Base-by-base conservation (phyloP, 2,113 vertebrate species). In the Cyprinus carpio region DNA sequence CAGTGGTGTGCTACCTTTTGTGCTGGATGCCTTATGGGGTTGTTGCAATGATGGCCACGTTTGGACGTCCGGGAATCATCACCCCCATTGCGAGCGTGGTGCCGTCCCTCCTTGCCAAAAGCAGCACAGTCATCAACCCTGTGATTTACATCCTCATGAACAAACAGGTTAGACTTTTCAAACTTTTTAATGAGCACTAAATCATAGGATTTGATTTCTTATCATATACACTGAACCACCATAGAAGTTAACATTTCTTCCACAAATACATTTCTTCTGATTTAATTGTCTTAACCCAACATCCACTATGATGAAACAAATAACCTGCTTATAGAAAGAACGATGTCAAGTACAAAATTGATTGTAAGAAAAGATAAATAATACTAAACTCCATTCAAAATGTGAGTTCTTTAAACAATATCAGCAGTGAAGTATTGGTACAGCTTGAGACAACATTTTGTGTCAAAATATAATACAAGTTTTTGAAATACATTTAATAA, bases 71-170 rank as follows among this genome's bases (percentile, higher is more conserved):
- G 0, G 92, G 93, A 37, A 65, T 87, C 46, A 87, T 95, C 84
- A 90, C 91, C 40, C 92, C 93, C 0, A 88, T 92, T 27, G 91
- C 92, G 83, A 95, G 92, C 51, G 25, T 94, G 51, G 79, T 94
- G 80, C 93, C 93, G 25, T 93, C 92, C 43, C 91, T 95, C 90
- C 88, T 96, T 69, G 94, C 94, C 78, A 96, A 95, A 87, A 94
- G 92, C 91, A 95, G 93, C 87, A 95, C 93, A 40, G 93, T 95
- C 82, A 93, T 91, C 80, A 96, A 95, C 87, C 94, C 94, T 10
- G 81, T 95, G 75, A 95, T 95, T 90, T 95, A 95, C 91, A 94
- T 94, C 87, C 91, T 94, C 67, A 95, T 95, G 94, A 95, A 94
- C 86, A 94, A 95, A 77, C 94, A 94, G 93, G 93, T 95, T 87